phyloP scores from a whole-genome alignment of 2,888 invertebrate genomes.

The Petrolisthes cinctipes region DNA sequence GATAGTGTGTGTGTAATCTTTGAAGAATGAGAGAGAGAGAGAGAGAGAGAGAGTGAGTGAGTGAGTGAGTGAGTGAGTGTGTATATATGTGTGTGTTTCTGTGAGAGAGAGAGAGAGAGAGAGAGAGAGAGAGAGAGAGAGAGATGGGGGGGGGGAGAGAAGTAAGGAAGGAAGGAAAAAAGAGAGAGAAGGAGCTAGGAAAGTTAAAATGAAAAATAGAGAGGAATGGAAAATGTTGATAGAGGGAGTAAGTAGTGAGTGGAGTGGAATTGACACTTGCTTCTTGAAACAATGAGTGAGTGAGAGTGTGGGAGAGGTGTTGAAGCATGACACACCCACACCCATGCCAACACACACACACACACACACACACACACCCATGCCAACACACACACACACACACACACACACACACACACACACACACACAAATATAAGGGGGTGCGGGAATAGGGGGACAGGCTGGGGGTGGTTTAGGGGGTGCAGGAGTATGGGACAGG shows the following conservation, averaged over 20 bases:
- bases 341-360: no score
- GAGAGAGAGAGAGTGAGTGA: not conserved
- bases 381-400: no score
- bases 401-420: no score
- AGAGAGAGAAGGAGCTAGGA: not conserved
- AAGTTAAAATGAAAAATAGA: not conserved
- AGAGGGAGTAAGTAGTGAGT: not conserved
- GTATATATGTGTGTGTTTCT: not conserved
- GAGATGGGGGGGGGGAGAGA: not conserved
- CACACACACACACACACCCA: no score
- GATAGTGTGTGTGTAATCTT: not conserved
- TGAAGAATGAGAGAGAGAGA: not conserved
- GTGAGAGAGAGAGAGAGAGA: not conserved
- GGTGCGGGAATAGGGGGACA: no score
- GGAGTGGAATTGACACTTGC: no score
- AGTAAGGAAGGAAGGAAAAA: not conserved
- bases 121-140: constrained; percentile 20
- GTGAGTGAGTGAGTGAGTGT: not conserved
- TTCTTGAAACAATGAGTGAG: not conserved
- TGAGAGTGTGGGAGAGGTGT: not conserved
- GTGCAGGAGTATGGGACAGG: no score
- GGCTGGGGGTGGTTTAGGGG: no score
- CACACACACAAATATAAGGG: no score
- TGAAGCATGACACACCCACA: no score
- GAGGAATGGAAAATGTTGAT: not conserved